Evolutionary conservation across 2,888 invertebrate genomes (phyloP).

Genomic region (Blastobasis lacticolella): DNA sequence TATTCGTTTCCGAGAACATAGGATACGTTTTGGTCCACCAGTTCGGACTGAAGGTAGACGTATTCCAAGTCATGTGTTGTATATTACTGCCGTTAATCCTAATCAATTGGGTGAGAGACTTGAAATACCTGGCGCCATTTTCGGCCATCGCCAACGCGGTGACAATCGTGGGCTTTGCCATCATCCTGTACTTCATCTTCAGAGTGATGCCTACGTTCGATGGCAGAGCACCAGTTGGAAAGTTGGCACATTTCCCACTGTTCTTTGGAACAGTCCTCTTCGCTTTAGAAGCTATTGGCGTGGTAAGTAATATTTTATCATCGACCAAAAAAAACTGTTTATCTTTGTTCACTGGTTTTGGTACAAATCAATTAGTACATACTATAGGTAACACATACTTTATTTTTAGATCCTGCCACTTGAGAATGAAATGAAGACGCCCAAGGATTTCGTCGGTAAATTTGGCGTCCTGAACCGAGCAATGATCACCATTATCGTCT

Average conservation of each 20-base stretch:
- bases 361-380: not conserved
- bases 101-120: slow-evolving; percentile 87
- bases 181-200: slow-evolving; percentile 90
- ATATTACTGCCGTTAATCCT: slow-evolving; percentile 83
- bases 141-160: slow-evolving; percentile 91
- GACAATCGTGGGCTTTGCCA: slow-evolving; percentile 86
- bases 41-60: slow-evolving; percentile 60
- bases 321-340: not conserved
- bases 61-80: slow-evolving; percentile 81
- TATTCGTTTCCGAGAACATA: slow-evolving; percentile 93
- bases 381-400: not conserved
- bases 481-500: slow-evolving; percentile 85
- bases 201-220: slow-evolving; percentile 79
- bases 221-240: slow-evolving; percentile 77
- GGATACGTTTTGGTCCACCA: slow-evolving; percentile 77
- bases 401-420: slow-evolving; percentile 85
- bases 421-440: slow-evolving; percentile 95
- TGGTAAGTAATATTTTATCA: slow-evolving; percentile 73
- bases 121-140: slow-evolving; percentile 91
- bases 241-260: slow-evolving; percentile 83
- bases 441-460: slow-evolving; percentile 84
- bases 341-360: not conserved
- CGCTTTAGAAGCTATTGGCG: slow-evolving; percentile 95
- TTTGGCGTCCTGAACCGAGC: slow-evolving; percentile 89
- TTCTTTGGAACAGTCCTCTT: slow-evolving; percentile 98